Base-by-base conservation (phyloP, 2,113 vertebrate species). In the Platysternon megacephalum region DNA sequence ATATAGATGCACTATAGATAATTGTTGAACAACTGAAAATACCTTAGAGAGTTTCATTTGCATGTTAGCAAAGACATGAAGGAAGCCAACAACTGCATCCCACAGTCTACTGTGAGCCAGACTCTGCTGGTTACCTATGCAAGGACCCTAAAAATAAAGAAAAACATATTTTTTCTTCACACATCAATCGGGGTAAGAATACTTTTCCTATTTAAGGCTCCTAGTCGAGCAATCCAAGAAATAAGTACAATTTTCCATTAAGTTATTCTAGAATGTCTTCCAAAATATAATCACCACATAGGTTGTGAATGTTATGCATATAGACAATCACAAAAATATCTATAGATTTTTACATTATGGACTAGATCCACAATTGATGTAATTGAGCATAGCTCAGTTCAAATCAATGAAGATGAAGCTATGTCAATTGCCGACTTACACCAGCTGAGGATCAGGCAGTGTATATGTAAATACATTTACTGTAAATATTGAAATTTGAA, bases 41-140 rank as follows among this genome's bases (percentile, higher is more conserved):
- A 99, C 99, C 99, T 99, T 99, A 65, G 99, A 99, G 82, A 99
- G 98, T 97, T 99, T 99, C 99, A 99, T 99, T 98, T 99, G 99
- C 99, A 99, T 99, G 97, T 99, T 99, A 90, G 99, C 99, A 98
- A 99, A 99, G 39, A 99, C 99, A 28, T 99, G 99, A 92, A 99
- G 98, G 96, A 99, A 99, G 88, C 99, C 99, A 84, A 99, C 99
- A 93, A 99, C 99, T 7, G 99, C 99, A 55, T 99, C 99, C 99
- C 99, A 99, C 79, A 99, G 97, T 96, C 99, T 98, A 91, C 99
- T 99, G 90, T 99, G 99, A 90, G 99, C 99, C 97, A 99, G 98
- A 96, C 99, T 99, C 98, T 99, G 99, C 95, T 99, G 99, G 97
- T 99, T 99, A 55, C 99, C 99, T 56, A 99, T 98, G 87, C 99